Percentiles rank a stretch among this genome's conserved stretches.
Conservation (phyloP, 2,888 invertebrate species). For the Phortica okadai region DNA sequence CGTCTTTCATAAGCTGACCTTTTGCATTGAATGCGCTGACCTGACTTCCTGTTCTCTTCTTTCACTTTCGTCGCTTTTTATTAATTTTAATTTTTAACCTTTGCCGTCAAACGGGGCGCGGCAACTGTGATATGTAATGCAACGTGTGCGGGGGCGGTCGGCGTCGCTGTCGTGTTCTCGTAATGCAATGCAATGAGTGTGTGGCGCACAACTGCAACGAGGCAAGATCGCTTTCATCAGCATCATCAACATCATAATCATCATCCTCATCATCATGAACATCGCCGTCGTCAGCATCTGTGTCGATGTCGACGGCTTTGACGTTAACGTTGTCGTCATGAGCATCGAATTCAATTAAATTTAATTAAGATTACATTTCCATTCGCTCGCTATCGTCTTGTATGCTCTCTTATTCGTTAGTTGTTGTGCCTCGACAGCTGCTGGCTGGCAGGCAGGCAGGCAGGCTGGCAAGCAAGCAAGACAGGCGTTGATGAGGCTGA, state of each 20-base stretch:
- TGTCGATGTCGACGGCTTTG: conserved; percentile 41
- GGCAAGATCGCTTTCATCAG: conserved; percentile 43
- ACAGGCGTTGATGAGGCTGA: conserved; percentile 49
- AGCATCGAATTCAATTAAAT: conserved; percentile 73
- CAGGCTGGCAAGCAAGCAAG: not conserved
- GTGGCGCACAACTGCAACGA: conserved; percentile 19
- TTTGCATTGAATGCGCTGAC: conserved; percentile 43
- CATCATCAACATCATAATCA: conserved; percentile 31
- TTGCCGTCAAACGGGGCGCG: conserved; percentile 40
- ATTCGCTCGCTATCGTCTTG: conserved; percentile 19
- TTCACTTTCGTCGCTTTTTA: conserved; percentile 48
- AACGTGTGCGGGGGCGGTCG: not conserved
- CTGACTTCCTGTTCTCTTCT: conserved; percentile 40
- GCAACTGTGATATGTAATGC: not conserved
- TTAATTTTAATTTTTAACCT: conserved; percentile 66
- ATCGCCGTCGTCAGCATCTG: not conserved
- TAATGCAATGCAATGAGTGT: not conserved
- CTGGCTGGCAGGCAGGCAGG: not conserved
- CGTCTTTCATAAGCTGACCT: conserved; percentile 33
- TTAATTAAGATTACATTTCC: conserved; percentile 72
- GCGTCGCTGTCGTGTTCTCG: not conserved
- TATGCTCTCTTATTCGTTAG: conserved; percentile 15
- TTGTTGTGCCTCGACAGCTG: not conserved
- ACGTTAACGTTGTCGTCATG: not conserved
- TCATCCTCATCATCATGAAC: not conserved